A percentile compares a stretch with the other conserved stretches of the same genome.
Conservation (phyloP, 2,888 invertebrate genomes). For the Agrotis ipsilon region DNA sequence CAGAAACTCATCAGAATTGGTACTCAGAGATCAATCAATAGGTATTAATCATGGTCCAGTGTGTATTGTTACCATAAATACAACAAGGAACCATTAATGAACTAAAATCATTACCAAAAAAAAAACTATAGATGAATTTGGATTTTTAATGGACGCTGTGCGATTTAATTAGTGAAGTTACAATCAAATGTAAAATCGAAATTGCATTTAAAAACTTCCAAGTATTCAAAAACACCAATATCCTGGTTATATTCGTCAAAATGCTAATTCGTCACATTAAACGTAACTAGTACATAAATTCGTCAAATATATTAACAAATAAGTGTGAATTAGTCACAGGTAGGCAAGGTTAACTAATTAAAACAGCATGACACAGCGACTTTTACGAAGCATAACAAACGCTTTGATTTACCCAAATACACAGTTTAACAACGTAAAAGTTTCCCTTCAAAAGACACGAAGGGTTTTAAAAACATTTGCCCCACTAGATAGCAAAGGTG, state of each 20-base stretch:
- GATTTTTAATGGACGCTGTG: no score
- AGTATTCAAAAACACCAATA: constrained; percentile 3
- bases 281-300: no score
- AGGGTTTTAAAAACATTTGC: constrained; percentile 37
- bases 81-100: not conserved
- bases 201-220: not conserved
- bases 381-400: not conserved
- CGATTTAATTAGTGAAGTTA: no score
- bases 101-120: no score
- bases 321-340: no score
- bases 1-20: not conserved
- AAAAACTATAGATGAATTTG: no score
- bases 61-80: constrained; percentile 14
- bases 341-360: constrained; percentile 3
- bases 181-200: not conserved
- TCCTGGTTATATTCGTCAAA: not conserved
- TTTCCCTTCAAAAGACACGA: constrained; percentile 13
- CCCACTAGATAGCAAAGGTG: constrained; percentile 52
- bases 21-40: constrained; percentile 38
- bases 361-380: constrained; percentile 1
- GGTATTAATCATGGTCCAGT: not conserved
- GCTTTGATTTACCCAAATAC: not conserved
- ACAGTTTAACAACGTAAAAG: not conserved
- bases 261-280: no score
- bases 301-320: no score